These are phyloP conservation scores for Notamacropus eugenii DNA, from an alignment of 2,797 vertebrate genomes.

Conservation along the genomic window DNA sequence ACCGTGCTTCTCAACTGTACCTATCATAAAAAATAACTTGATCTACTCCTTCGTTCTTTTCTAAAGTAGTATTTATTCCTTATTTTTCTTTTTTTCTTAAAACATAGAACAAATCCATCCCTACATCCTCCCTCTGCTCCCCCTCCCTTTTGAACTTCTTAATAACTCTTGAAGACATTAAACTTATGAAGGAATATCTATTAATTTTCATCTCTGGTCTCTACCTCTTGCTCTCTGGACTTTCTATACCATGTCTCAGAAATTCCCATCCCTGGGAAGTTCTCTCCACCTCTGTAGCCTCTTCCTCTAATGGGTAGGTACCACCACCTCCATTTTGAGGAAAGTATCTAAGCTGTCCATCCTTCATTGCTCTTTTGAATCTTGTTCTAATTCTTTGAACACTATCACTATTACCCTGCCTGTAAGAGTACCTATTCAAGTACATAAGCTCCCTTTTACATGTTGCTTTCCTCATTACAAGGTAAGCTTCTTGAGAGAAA, in stretches of 20 bases:
- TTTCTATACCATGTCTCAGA: background rate
- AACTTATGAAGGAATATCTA: background rate
- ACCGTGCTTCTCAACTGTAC: too few relatives aligned
- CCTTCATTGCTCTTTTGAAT: background rate
- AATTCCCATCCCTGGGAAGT: background rate
- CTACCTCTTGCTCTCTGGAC: background rate
- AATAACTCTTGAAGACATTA: background rate
- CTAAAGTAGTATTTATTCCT: background rate
- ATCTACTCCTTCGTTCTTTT: background rate
- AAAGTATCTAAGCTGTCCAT: background rate
- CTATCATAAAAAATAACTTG: background rate
- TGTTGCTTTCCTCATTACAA: background rate
- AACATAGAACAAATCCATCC: background rate
- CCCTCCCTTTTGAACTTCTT: background rate
- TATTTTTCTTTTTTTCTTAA: background rate
- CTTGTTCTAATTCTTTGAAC: background rate
- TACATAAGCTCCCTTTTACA: background rate
- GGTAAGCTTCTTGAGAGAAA: background rate
- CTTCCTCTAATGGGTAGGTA: background rate
- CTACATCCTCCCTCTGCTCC: background rate
- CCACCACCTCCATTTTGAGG: background rate
- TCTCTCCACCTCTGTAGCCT: background rate
- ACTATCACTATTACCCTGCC: background rate
- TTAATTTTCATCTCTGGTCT: background rate
- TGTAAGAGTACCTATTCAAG: background rate